Conservation (phyloP, 2,888 invertebrate species). For the Tipula lateralis region DNA sequence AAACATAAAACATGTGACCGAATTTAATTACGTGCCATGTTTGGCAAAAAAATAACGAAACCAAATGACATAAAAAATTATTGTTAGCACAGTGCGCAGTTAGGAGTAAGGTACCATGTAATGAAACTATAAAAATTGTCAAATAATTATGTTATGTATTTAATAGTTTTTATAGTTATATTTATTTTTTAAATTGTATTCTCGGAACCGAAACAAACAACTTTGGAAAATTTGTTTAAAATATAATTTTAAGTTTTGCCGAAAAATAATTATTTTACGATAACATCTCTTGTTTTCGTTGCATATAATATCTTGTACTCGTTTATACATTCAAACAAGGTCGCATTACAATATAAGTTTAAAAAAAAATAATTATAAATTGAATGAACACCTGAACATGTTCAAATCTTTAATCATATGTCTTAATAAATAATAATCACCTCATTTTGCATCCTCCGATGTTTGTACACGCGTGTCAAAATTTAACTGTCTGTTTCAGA, state of each 20-base stretch:
- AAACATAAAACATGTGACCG: background rate
- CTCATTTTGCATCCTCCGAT: conserved; percentile 15
- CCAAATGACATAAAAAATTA: background rate
- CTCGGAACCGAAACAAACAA: background rate
- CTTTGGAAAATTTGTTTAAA: background rate
- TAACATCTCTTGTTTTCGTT: background rate
- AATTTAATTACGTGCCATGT: background rate
- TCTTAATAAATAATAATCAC: no score
- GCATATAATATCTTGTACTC: background rate
- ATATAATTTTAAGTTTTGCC: background rate
- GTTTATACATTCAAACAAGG: no score
- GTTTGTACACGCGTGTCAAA: background rate
- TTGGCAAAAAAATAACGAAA: background rate
- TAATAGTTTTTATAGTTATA: background rate
- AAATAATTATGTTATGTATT: background rate
- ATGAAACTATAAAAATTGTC: background rate
- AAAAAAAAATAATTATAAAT: background rate
- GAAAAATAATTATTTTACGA: background rate
- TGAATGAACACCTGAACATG: background rate
- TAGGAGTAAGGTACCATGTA: background rate
- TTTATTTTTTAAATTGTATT: background rate
- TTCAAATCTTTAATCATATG: background rate
- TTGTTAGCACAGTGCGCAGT: background rate
- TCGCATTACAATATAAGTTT: background rate
- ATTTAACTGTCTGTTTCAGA: background rate